These are phyloP conservation scores for Cirrhinus mrigala DNA, from an alignment of 2,797 vertebrate species.

Conservation along the genomic window DNA sequence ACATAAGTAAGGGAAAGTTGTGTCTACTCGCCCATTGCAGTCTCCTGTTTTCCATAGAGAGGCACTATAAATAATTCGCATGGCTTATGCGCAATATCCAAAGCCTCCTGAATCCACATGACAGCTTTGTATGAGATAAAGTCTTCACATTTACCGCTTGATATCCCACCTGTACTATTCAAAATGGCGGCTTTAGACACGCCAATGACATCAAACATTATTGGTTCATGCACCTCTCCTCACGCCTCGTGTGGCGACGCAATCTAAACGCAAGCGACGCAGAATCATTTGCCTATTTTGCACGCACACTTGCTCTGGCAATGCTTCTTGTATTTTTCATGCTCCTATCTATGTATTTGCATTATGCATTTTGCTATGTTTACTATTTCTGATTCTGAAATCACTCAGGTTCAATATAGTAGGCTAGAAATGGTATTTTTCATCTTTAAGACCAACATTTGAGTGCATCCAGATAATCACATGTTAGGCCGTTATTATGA, in stretches of 20 bases:
- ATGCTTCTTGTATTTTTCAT: not conserved
- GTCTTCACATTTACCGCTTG: no score
- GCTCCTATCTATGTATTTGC: not conserved
- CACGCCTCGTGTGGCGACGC: not conserved
- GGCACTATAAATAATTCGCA: not conserved
- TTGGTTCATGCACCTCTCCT: not conserved
- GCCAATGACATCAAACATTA: not conserved
- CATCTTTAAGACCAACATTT: not conserved
- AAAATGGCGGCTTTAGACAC: not conserved
- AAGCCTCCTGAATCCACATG: not conserved
- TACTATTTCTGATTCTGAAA: not conserved
- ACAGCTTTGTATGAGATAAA: not conserved
- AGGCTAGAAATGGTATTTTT: not conserved
- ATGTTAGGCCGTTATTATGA: not conserved
- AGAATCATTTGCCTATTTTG: not conserved
- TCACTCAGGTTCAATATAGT: not conserved
- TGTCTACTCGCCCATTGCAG: not conserved
- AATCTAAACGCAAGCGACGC: not conserved
- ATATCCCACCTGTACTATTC: not conserved
- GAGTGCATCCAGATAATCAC: not conserved
- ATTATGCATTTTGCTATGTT: not conserved
- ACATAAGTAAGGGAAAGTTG: not conserved
- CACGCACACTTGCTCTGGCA: not conserved
- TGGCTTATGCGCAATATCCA: not conserved
- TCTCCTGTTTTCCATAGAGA: not conserved